These are phyloP conservation scores for Caenorhabditis brenneri DNA, from an alignment of 1,140 invertebrate species.

Conservation along the genomic window DNA sequence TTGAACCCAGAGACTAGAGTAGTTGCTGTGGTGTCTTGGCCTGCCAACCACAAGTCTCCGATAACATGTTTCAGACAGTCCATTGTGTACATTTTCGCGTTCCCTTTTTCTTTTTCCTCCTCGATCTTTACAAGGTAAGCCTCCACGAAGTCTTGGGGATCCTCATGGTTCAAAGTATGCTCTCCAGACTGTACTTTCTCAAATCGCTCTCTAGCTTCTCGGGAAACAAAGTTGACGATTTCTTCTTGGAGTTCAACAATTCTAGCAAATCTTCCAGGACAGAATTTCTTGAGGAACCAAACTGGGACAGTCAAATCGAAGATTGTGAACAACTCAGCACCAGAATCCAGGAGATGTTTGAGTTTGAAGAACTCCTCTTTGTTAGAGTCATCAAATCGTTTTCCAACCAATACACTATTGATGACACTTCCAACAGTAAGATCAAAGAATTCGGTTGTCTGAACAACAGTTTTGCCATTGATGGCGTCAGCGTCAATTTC, in stretches of 20 bases:
- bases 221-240: not conserved
- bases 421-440: slow-evolving; percentile 46
- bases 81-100: not conserved
- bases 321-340: not conserved
- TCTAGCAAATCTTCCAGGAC: not conserved
- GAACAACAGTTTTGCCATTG: slow-evolving; percentile 4
- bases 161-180: not conserved
- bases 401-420: slow-evolving; percentile 35
- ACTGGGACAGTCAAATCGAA: slow-evolving; percentile 31
- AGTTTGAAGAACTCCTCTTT: slow-evolving; percentile 45
- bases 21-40: slow-evolving; percentile 36
- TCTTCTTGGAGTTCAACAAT: not conserved
- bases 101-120: not conserved
- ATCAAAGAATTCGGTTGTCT: slow-evolving; percentile 38
- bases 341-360: slow-evolving; percentile 17
- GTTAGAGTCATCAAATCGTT: slow-evolving; percentile 35
- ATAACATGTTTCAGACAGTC: slow-evolving; percentile 1
- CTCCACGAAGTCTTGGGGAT: not conserved
- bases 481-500: not conserved
- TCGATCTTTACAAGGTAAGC: slow-evolving; percentile 11
- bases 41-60: slow-evolving; percentile 39
- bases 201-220: not conserved
- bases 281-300: not conserved
- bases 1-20: slow-evolving; percentile 28
- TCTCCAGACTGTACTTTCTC: not conserved